Conservation (phyloP, 1,140 invertebrate species). For the Mactra quadrangularis region DNA sequence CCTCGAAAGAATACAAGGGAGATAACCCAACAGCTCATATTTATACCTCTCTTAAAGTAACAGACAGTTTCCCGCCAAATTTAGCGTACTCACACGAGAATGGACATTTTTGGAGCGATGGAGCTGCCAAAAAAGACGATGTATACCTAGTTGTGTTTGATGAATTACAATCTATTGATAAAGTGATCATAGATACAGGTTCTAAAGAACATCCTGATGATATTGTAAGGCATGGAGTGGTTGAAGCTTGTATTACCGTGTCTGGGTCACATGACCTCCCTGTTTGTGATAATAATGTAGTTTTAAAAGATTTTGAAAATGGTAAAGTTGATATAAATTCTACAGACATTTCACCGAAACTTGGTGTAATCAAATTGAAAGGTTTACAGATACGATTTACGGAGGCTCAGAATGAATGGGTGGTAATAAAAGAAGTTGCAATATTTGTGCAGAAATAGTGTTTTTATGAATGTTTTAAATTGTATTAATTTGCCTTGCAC, state of each 20-base stretch:
- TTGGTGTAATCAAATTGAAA: conserved; percentile 62
- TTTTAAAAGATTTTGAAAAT: conserved; percentile 64
- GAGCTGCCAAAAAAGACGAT: conserved; percentile 51
- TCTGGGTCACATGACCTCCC: conserved; percentile 24
- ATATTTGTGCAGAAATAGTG: neutral
- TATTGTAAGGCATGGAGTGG: conserved; percentile 60
- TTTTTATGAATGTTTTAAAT: too few relatives aligned
- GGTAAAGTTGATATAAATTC: conserved; percentile 62
- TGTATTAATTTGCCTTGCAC: too few relatives aligned
- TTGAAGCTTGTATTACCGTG: conserved; percentile 66
- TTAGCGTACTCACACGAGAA: conserved; percentile 62
- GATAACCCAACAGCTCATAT: conserved; percentile 71
- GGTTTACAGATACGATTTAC: conserved; percentile 69
- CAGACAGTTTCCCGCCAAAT: conserved; percentile 63
- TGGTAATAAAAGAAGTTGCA: conserved; percentile 74
- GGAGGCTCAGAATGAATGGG: conserved; percentile 63
- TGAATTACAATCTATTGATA: conserved; percentile 62
- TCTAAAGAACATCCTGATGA: conserved; percentile 65
- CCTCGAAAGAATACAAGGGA: conserved; percentile 66
- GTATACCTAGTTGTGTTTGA: conserved; percentile 70
- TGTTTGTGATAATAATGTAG: conserved; percentile 67
- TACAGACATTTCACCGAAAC: conserved; percentile 53
- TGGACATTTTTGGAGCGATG: conserved; percentile 73
- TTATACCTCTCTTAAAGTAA: conserved; percentile 63
- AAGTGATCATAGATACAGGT: conserved; percentile 69